Base-by-base conservation (phyloP, 2,888 invertebrate species). In the Rotaria magnacalcarata region DNA sequence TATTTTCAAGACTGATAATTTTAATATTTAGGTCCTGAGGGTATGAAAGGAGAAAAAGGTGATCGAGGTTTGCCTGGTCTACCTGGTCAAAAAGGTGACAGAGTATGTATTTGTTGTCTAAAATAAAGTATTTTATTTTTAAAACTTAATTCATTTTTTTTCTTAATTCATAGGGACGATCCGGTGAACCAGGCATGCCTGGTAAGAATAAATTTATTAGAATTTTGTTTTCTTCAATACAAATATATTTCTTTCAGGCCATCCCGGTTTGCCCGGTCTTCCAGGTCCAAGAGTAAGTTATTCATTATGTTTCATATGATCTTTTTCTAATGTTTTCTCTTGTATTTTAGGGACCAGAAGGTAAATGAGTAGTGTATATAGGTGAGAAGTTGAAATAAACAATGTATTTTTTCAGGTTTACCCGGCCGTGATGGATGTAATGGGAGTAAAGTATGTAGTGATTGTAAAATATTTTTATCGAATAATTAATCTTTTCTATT, bases 381-480 rank as follows among this genome's bases (percentile, higher is more conserved):
- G 6, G 19, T 1, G 27, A 19, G 34, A 34, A 34, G 34, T 34
- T 34, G 34, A 34, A 34, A 34, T 34, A 34, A 34, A 34, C 34
- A 34, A 34, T 34, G 34, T 34, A 34, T 34, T 34, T 34, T n/a
- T 80, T 75, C 56, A 47, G 86, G 86, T 67, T 85, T 74, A 10
- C 86, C 86, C 14, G 86, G 86, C 47, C 85, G 85, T 74, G 86
- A 86, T 56, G 86, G 86, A 21, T 86, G 86, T 75, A 86, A 86
- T 56, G 86, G 86, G 85, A 86, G 85, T n/a, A 86, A 85, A 74
- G 86, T 86, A 75, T 3, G 43, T 80, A n/a, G 10, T 47, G 41
- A 80, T 19, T 3, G 16, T 5, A 67, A 58, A n/a, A 52, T 11
- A 41, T 10, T 24, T 10, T 19, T 41, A 21, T 50, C 50, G 58